A percentile compares a stretch with the other conserved stretches of the same genome.
These are phyloP conservation scores for Trematocara marginatum DNA, from an alignment of 2,113 vertebrate species.

Conservation along the genomic window DNA sequence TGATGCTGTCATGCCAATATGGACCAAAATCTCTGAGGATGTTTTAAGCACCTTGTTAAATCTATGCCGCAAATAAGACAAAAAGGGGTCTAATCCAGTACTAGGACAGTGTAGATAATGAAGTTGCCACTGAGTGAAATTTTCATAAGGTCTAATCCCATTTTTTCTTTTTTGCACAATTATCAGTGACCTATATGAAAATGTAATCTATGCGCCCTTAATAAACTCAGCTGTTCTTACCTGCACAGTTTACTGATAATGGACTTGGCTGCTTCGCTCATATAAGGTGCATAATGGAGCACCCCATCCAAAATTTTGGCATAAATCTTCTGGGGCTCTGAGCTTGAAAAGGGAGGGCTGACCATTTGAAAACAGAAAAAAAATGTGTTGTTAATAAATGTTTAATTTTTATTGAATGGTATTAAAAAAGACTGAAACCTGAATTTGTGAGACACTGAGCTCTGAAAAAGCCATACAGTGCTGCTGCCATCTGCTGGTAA, in stretches of 20 bases:
- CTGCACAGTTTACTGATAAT: slow-evolving; percentile 79
- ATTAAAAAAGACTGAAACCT: background rate
- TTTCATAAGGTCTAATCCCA: background rate
- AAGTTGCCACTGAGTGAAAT: background rate
- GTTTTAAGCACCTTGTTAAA: background rate
- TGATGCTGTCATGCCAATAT: background rate
- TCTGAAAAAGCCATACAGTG: background rate
- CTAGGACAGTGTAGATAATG: background rate
- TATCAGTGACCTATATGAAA: background rate
- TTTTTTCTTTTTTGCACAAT: background rate
- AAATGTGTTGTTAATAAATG: background rate
- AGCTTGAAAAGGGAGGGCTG: slow-evolving; percentile 79
- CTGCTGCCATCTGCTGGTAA: slow-evolving; percentile 55
- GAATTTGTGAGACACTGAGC: background rate
- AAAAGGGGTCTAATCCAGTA: background rate
- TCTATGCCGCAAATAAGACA: background rate
- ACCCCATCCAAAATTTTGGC: slow-evolving; percentile 76
- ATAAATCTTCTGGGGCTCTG: slow-evolving; percentile 79
- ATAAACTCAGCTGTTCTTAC: slow-evolving; percentile 35
- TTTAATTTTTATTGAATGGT: background rate
- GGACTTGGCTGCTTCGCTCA: slow-evolving; percentile 75
- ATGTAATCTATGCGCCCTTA: background rate
- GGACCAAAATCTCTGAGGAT: background rate
- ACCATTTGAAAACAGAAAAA: background rate
- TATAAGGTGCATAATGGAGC: slow-evolving; percentile 70